Evolutionary conservation across 53 echinoderm and acorn worm species (phyloP).

Genomic region (Paelopatides confundens): DNA sequence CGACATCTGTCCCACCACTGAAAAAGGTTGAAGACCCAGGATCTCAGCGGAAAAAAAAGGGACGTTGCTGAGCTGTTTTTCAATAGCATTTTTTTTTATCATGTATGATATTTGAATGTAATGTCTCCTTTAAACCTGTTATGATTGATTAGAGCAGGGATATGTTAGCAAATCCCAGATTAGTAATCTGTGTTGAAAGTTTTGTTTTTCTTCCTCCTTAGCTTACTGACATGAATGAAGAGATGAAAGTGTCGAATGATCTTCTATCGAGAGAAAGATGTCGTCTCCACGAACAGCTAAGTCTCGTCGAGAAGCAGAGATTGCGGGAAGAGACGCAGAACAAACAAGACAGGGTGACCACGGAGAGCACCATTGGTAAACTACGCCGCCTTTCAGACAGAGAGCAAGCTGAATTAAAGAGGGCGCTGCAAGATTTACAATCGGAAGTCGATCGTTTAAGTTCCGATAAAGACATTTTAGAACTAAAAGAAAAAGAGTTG

Average conservation of each 20-base stretch:
- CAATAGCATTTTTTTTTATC: too few relatives aligned
- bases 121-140: too few relatives aligned
- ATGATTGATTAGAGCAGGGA: too few relatives aligned
- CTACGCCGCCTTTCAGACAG: conserved; percentile 60
- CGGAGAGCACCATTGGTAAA: conserved; percentile 71
- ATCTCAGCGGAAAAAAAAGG: too few relatives aligned
- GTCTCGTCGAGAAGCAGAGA: conserved; percentile 64
- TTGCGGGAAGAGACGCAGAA: conserved; percentile 60
- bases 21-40: too few relatives aligned
- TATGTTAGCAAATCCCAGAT: too few relatives aligned
- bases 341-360: conserved; percentile 78
- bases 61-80: too few relatives aligned
- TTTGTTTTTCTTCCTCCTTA: not conserved
- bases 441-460: conserved; percentile 70
- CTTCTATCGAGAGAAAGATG: conserved; percentile 82
- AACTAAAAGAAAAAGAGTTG: conserved; percentile 71
- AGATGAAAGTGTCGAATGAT: conserved; percentile 88
- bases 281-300: conserved; percentile 79
- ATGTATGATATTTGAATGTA: too few relatives aligned
- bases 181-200: too few relatives aligned
- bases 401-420: conserved; percentile 76
- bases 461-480: conserved; percentile 62
- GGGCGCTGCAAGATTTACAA: conserved; percentile 74
- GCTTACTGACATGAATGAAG: conserved; percentile 45
- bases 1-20: too few relatives aligned